phyloP scores from a whole-genome alignment of 2,113 vertebrate genomes.

The Sturnira hondurensis region DNA sequence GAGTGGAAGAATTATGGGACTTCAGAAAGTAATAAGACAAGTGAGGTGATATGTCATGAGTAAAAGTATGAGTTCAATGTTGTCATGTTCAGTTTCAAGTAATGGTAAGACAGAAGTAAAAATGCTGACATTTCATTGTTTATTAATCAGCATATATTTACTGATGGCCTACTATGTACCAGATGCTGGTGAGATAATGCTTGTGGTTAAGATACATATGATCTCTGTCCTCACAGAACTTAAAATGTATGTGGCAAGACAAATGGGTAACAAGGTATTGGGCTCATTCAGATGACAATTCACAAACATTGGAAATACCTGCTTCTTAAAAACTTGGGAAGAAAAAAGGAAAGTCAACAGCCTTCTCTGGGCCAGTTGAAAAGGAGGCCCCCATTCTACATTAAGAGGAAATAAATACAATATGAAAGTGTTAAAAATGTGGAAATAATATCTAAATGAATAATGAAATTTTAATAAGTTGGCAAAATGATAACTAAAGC shows the following conservation, averaged over 20 bases:
- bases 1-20: neutral
- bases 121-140: neutral
- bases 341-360: neutral
- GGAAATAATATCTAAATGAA: slow-evolving; percentile 35
- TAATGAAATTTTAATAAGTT: slow-evolving; percentile 35
- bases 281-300: neutral
- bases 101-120: neutral
- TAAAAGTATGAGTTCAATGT: neutral
- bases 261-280: neutral
- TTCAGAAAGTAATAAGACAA: neutral
- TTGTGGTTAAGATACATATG: neutral
- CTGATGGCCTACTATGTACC: neutral
- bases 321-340: neutral
- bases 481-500: slow-evolving; percentile 19
- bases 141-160: neutral
- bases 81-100: neutral
- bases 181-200: neutral
- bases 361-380: neutral
- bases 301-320: neutral
- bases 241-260: neutral
- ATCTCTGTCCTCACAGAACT: neutral
- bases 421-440: slow-evolving; percentile 20
- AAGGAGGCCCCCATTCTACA: neutral
- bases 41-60: neutral
- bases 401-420: neutral